phyloP scores from a whole-genome alignment of 2,888 invertebrate genomes.

The Merodon equestris region DNA sequence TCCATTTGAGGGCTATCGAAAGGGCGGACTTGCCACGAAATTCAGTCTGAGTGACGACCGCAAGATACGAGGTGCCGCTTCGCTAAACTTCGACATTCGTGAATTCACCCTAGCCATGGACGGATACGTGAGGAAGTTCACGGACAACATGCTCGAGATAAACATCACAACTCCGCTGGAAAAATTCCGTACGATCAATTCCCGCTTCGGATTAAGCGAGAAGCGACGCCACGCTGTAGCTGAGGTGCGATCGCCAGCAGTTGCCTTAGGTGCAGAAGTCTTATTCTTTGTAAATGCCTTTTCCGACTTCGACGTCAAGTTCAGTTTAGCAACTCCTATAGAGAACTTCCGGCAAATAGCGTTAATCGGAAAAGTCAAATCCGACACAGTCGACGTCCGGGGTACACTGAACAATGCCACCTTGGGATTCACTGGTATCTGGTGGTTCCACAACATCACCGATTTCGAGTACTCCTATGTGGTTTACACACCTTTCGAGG shows the following conservation, averaged over 20 bases:
- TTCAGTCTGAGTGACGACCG: conserved; percentile 83
- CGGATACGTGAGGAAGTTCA: conserved; percentile 85
- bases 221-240: conserved; percentile 86
- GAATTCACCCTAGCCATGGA: conserved; percentile 84
- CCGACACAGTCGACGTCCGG: conserved; percentile 86
- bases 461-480: conserved; percentile 90
- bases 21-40: conserved; percentile 84
- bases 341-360: conserved; percentile 84
- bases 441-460: conserved; percentile 81
- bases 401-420: conserved; percentile 87
- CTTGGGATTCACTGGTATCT: conserved; percentile 88
- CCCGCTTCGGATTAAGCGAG: conserved; percentile 86
- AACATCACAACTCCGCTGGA: conserved; percentile 88
- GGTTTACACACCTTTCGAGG: conserved; percentile 87
- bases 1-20: conserved; percentile 85
- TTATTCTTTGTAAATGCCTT: conserved; percentile 82
- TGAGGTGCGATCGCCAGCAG: conserved; percentile 84
- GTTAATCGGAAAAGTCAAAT: conserved; percentile 84
- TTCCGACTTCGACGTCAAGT: conserved; percentile 86
- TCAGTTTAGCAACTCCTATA: conserved; percentile 87
- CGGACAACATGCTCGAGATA: conserved; percentile 86
- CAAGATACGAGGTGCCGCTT: conserved; percentile 84
- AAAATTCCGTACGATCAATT: conserved; percentile 83
- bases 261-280: conserved; percentile 85
- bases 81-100: conserved; percentile 85